Evolutionary conservation across 1,140 invertebrate species (phyloP).

Genomic region (Bactericera cockerelli): DNA sequence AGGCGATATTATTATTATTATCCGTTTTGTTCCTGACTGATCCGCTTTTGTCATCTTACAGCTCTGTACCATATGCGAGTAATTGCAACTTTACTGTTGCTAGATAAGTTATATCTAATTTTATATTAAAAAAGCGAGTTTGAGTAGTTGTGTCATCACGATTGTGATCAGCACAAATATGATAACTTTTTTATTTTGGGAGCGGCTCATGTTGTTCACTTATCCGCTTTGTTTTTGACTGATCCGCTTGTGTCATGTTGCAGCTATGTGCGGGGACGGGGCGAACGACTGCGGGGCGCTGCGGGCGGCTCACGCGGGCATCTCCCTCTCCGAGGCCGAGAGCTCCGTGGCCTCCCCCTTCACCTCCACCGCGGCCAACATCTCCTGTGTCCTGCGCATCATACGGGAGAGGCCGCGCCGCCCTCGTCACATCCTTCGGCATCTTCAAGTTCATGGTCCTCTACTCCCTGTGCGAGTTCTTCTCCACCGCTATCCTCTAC

Average conservation of each 20-base stretch:
- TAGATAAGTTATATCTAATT: too few species aligned
- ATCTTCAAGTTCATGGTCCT: constrained; percentile 84
- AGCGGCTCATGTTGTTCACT: too few species aligned
- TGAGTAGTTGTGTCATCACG: too few species aligned
- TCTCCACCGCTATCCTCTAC: constrained; percentile 80
- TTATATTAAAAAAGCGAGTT: too few species aligned
- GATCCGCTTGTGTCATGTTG: constrained; percentile 19
- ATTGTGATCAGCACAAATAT: too few species aligned
- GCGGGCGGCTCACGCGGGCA: constrained; percentile 84
- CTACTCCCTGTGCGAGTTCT: constrained; percentile 65
- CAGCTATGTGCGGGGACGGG: constrained; percentile 92
- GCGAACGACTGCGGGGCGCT: constrained; percentile 95
- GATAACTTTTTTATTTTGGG: too few species aligned
- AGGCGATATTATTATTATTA: too few species aligned
- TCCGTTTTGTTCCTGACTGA: too few species aligned
- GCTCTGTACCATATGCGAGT: too few species aligned
- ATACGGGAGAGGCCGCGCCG: constrained; percentile 84
- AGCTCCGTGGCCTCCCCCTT: constrained; percentile 94
- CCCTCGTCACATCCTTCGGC: constrained; percentile 88
- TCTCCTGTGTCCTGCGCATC: constrained; percentile 75
- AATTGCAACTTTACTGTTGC: too few species aligned
- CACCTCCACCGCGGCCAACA: constrained; percentile 74
- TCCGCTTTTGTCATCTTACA: too few species aligned
- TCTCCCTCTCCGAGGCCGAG: constrained; percentile 91
- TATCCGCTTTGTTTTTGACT: too few species aligned